A percentile compares a stretch with the other conserved stretches of the same genome.
These are phyloP conservation scores for Pediacus dermestoides DNA, from an alignment of 2,888 invertebrate species.

Conservation along the genomic window DNA sequence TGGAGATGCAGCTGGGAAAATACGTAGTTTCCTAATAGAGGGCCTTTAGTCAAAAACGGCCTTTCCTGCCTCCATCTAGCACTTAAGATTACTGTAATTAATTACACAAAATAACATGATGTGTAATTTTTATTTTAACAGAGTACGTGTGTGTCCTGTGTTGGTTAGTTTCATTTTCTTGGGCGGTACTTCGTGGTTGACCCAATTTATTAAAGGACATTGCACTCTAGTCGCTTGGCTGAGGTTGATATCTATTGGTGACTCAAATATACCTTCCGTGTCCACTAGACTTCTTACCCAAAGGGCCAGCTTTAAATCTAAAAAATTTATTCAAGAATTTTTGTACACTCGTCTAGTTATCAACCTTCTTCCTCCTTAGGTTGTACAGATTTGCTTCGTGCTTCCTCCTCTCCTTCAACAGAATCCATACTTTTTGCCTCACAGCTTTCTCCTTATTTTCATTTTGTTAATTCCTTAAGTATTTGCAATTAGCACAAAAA, in stretches of 20 bases:
- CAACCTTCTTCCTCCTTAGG: no score
- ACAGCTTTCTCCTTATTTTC: no score
- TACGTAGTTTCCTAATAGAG: constrained; percentile 58
- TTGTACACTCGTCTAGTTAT: no score
- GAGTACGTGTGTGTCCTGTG: constrained; percentile 61
- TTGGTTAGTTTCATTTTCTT: constrained; percentile 64
- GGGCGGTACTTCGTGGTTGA: constrained; percentile 57
- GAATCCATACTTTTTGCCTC: no score
- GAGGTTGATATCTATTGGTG: constrained; percentile 52
- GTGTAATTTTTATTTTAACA: neutral
- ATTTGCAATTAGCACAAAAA: no score
- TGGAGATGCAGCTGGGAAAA: constrained; percentile 68
- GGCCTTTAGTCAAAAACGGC: constrained; percentile 60
- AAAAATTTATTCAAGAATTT: no score
- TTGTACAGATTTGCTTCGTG: no score
- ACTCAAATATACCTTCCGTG: constrained; percentile 41
- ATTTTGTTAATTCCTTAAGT: no score
- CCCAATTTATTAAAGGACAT: constrained; percentile 56
- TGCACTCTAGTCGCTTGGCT: constrained; percentile 39
- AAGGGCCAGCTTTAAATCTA: neutral
- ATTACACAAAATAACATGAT: constrained; percentile 4
- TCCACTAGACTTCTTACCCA: constrained; percentile 31
- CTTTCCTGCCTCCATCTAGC: constrained; percentile 61
- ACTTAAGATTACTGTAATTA: constrained; percentile 55
- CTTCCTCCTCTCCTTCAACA: no score